These are phyloP conservation scores for Sebastes melanostomus DNA, from an alignment of 2,797 vertebrate genomes.

Conservation along the genomic window DNA sequence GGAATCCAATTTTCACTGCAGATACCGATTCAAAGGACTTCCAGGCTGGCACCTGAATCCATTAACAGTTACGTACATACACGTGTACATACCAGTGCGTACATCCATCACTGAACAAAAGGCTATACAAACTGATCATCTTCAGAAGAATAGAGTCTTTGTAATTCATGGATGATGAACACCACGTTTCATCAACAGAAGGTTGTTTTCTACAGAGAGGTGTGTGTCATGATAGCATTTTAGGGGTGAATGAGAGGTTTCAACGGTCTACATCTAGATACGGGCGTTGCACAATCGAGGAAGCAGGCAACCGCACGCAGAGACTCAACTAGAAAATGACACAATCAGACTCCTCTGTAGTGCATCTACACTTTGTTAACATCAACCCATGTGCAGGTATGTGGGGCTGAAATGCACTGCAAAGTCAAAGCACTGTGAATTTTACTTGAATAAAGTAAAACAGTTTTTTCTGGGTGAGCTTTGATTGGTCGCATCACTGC, in stretches of 20 bases:
- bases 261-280: neutral
- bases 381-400: constrained; percentile 8
- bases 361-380: constrained; percentile 59
- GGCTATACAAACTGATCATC: neutral
- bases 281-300: constrained; percentile 1
- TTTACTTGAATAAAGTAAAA: neutral
- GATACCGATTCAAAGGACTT: neutral
- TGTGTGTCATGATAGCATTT: neutral
- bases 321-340: constrained; percentile 13
- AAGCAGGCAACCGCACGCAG: constrained; percentile 30
- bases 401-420: neutral
- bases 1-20: constrained; percentile 5
- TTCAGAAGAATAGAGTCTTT: neutral
- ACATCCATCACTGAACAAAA: neutral
- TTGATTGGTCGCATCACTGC: neutral
- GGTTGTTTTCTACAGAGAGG: neutral
- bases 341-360: constrained; percentile 53
- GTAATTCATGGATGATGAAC: neutral
- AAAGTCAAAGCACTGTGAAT: neutral
- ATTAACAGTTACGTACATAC: neutral
- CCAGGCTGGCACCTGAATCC: neutral
- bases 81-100: neutral
- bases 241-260: constrained; percentile 34
- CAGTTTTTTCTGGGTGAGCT: neutral
- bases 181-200: neutral